phyloP scores from a whole-genome alignment of 2,888 invertebrate species.

The Prenolepis imparis region DNA sequence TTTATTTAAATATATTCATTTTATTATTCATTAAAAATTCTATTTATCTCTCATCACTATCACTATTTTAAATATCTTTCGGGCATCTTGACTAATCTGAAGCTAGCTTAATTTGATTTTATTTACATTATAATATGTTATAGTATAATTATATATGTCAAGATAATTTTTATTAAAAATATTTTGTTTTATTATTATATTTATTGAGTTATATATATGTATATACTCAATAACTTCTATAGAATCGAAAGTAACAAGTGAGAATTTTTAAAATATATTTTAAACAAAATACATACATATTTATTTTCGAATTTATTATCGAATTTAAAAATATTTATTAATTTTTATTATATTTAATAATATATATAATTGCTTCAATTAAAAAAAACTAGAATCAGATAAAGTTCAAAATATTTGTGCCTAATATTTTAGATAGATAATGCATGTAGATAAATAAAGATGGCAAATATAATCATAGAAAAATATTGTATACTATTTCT shows the following conservation, averaged over 20 bases:
- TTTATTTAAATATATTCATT: slow-evolving; percentile 34
- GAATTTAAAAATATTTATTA: slow-evolving; percentile 12
- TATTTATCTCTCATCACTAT: neutral
- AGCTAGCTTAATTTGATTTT: neutral
- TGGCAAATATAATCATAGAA: neutral
- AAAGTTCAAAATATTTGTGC: neutral
- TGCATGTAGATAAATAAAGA: neutral
- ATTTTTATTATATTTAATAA: slow-evolving; percentile 7
- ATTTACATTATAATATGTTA: slow-evolving; percentile 11
- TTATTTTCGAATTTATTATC: neutral
- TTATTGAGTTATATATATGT: neutral
- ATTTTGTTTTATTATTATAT: slow-evolving; percentile 21
- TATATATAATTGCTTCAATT: slow-evolving; percentile 54
- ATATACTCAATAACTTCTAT: neutral
- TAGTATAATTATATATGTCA: slow-evolving; percentile 1
- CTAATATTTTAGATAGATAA: neutral
- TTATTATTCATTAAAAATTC: neutral
- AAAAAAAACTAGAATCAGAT: slow-evolving; percentile 27
- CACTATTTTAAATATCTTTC: slow-evolving; percentile 9
- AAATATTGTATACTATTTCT: neutral
- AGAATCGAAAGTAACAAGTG: slow-evolving; percentile 6
- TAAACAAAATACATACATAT: neutral
- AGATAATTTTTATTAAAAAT: too few species aligned
- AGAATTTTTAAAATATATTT: neutral
- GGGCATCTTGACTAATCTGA: slow-evolving; percentile 28